These are phyloP conservation scores for Pteruthius melanotis DNA, from an alignment of 2,113 vertebrate genomes.

Conservation along the genomic window DNA sequence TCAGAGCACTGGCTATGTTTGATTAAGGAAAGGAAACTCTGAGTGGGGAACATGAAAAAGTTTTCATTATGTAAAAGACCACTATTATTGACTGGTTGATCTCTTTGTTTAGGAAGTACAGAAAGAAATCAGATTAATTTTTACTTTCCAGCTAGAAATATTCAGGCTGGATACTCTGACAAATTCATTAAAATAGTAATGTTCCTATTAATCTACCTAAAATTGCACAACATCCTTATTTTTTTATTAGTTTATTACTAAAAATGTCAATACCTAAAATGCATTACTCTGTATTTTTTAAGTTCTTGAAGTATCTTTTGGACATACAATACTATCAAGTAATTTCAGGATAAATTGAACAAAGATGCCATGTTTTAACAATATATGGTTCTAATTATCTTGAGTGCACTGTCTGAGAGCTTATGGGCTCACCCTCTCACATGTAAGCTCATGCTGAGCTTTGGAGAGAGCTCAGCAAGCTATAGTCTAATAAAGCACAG, in stretches of 20 bases:
- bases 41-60: not conserved
- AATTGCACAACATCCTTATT: not conserved
- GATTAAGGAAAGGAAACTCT: not conserved
- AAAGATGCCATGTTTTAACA: not conserved
- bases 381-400: not conserved
- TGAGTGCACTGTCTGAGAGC: not conserved
- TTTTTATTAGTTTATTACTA: not conserved
- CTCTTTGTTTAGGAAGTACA: not conserved
- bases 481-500: not conserved
- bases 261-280: not conserved
- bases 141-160: not conserved
- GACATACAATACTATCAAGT: not conserved
- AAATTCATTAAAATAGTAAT: not conserved
- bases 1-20: not conserved
- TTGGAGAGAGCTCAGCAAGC: not conserved
- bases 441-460: not conserved
- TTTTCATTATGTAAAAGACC: not conserved
- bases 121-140: not conserved
- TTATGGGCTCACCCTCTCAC: not conserved
- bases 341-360: not conserved
- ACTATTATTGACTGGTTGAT: not conserved
- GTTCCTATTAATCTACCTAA: not conserved
- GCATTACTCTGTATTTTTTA: not conserved
- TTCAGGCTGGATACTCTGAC: not conserved
- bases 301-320: not conserved